Evolutionary conservation across 2,797 vertebrate species (phyloP), one percentile per base, ranked within the genome.

Genomic region (Microctenopoma stevenorrisi): DNA sequence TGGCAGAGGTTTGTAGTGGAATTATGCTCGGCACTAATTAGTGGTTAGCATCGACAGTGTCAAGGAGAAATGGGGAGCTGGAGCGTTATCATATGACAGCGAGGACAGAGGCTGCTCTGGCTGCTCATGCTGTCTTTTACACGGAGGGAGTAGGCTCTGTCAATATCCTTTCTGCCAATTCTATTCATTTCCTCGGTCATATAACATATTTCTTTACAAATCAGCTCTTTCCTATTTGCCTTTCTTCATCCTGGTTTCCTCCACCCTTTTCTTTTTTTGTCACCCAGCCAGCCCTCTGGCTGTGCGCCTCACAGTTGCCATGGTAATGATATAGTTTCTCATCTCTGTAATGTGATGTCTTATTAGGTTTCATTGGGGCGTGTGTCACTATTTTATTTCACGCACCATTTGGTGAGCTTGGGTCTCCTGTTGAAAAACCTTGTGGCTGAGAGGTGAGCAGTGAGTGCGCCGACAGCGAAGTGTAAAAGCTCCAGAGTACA

Each of bases 311-410:
- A 68, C 91, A 82, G 93, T 94, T 94, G 91, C 92, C 90, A 93
- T 93, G 92, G 93, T 88, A 92, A 94, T 93, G 88, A 81, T 88
- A 89, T 92, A 90, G 88, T 92, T 92, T 90, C 88, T 89, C 90
- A 85, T 91, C 89, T 91, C 87, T 86, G 85, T 91, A 92, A 93
- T 91, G 91, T 92, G 90, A 93, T 93, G 91, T 93, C 89, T 93
- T 92, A 91, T 92, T 91, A 89, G 88, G 88, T 92, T 93, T 86
- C 87, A 87, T 84, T 82, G 87, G 86, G 86, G 87, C 83, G 86
- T 84, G 89, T 84, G 90, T 89, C 86, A 88, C 91, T 91, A 81
- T 92, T 93, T 92, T 92, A 93, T 93, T 94, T 93, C 90, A 93
- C 79, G 88, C 90, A 28, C 85, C 91, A 92, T 93, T 93, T 92